These are phyloP conservation scores for Ceraclea dissimilis DNA, from an alignment of 2,888 invertebrate genomes.

Conservation along the genomic window DNA sequence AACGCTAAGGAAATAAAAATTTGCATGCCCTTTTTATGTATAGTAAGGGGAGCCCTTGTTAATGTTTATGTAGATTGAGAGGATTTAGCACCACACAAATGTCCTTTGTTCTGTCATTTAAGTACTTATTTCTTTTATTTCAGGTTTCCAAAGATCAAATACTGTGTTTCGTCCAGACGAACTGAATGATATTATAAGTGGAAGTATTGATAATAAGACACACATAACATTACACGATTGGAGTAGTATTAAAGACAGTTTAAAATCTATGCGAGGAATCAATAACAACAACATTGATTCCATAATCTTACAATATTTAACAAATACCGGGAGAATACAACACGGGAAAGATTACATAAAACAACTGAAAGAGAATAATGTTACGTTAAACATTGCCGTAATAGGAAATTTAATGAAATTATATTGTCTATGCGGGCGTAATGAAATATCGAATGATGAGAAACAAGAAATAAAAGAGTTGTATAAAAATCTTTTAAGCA, in stretches of 20 bases:
- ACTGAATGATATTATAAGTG: constrained; percentile 1
- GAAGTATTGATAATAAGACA: neutral
- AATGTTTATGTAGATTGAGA: no score
- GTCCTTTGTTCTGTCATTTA: no score
- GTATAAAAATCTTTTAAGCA: constrained; percentile 41
- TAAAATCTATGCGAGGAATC: constrained; percentile 35
- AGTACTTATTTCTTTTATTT: no score
- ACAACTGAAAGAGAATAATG: constrained; percentile 43
- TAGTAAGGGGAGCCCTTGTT: no score
- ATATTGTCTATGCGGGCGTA: constrained; percentile 39
- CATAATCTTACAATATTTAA: constrained; percentile 48
- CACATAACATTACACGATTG: constrained; percentile 29
- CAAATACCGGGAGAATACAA: constrained; percentile 37
- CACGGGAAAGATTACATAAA: constrained; percentile 51
- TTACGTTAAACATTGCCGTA: constrained; percentile 49
- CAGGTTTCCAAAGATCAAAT: no score
- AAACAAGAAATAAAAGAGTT: constrained; percentile 48
- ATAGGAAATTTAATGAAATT: constrained; percentile 50
- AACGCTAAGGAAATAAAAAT: no score
- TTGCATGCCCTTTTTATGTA: no score
- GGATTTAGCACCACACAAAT: no score
- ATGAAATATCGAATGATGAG: constrained; percentile 38
- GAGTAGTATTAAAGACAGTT: constrained; percentile 37
- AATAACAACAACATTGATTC: constrained; percentile 53
- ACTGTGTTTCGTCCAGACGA: neutral